These are phyloP conservation scores for Oryzias curvinotus DNA, from an alignment of 2,113 vertebrate species.

Conservation along the genomic window DNA sequence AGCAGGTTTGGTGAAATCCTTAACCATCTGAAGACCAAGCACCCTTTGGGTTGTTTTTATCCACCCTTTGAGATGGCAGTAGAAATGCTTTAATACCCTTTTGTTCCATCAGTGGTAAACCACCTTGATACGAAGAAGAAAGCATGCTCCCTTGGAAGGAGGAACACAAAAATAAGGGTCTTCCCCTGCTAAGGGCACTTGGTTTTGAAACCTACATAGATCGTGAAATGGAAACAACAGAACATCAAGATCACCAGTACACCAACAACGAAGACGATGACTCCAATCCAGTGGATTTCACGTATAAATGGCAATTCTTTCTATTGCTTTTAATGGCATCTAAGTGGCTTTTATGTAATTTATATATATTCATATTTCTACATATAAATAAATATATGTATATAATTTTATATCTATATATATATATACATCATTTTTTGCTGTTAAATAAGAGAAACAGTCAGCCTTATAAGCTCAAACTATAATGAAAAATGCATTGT, in stretches of 20 bases:
- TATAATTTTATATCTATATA: too few relatives aligned
- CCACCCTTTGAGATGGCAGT: neutral
- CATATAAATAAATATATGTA: too few relatives aligned
- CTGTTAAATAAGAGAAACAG: too few relatives aligned
- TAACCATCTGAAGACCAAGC: neutral
- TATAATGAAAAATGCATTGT: too few relatives aligned
- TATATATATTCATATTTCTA: too few relatives aligned
- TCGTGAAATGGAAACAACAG: conserved; percentile 20
- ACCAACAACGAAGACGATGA: conserved; percentile 15
- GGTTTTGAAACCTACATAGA: neutral
- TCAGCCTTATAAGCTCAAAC: too few relatives aligned
- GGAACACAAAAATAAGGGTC: neutral
- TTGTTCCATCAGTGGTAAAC: too few relatives aligned
- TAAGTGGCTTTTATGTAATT: too few relatives aligned
- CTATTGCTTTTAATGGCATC: too few relatives aligned
- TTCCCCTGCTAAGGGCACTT: conserved; percentile 37
- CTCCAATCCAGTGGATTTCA: conserved; percentile 26
- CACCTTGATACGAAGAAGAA: conserved; percentile 28
- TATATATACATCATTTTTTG: too few relatives aligned
- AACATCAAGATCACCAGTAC: conserved; percentile 43
- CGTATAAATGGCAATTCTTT: conserved; percentile 72
- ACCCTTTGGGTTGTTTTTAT: too few relatives aligned
- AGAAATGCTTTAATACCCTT: neutral
- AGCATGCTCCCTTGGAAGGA: conserved; percentile 29
- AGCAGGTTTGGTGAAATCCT: conserved; percentile 5